Base-by-base conservation (phyloP, 2,113 vertebrate species). In the Misgurnus mizolepis region DNA sequence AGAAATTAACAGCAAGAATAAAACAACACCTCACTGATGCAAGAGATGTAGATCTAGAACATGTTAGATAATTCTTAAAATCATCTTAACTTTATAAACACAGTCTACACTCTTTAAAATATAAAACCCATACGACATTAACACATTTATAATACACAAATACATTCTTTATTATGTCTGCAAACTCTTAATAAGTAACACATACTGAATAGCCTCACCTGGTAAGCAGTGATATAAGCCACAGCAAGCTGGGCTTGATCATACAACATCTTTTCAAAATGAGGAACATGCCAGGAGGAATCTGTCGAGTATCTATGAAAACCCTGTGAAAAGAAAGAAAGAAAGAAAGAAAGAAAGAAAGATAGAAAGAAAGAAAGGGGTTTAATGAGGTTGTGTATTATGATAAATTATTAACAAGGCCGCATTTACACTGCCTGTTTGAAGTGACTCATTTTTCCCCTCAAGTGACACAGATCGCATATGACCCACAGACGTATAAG, bases 261-360 rank as follows among this genome's bases (percentile, higher is more conserved):
- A 0, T 97, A 99, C n/a, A 98, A 87, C 97, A 98, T 99, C 92
- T 98, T 98, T 88, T 99, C 97, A 88, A 98, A 99, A 90, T 97
- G 97, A 50, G 97, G 96, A 27, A 98, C 91, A 0, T 98, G 96
- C 97, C 97, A 99, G 80, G 93, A 94, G 75, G 91, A 92, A 88
- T 99, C 97, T 0, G 97, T 98, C 64, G 97, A 96, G 88, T 98
- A 98, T 67, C 96, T 95, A 85, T 99, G 97, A 82, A 99, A 98
- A 10, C 96, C 97, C 97, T 98, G 22, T 22, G 22, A 22, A 22
- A 34, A 34, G 89, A 39, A 53, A 87, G 41, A 86, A 27, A 79
- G n/a, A 55, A 34, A n/a, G n/a, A n/a, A n/a, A 34, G 89, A 39
- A 53, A 87, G 41, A 86, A 27, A 79, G 2, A 55, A 9, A 43